These are phyloP conservation scores for Ceyx cyanopectus DNA, from an alignment of 2,113 vertebrate genomes.

Conservation along the genomic window DNA sequence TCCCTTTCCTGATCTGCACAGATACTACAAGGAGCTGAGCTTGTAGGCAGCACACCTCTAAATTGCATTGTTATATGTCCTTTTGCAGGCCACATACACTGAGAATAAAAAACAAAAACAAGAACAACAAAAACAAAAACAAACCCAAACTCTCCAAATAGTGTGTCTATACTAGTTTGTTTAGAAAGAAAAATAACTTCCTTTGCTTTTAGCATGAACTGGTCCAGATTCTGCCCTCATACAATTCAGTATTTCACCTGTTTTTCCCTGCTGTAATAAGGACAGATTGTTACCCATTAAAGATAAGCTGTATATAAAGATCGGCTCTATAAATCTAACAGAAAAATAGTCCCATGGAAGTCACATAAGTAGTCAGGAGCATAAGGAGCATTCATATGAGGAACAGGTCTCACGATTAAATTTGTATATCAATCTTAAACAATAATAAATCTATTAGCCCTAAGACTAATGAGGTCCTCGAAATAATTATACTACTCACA, in stretches of 20 bases:
- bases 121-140: neutral
- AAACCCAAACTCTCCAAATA: neutral
- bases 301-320: neutral
- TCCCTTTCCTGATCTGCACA: constrained; percentile 4
- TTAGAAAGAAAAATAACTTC: neutral
- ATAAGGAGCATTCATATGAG: neutral
- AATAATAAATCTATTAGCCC: neutral
- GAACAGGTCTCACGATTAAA: neutral
- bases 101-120: neutral
- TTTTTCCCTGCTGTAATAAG: neutral
- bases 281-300: neutral
- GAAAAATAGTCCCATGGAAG: neutral
- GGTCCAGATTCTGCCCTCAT: neutral
- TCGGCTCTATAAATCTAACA: neutral
- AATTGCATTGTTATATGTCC: neutral
- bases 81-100: constrained; percentile 6
- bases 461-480: neutral
- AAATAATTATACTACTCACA: neutral
- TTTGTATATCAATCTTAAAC: neutral
- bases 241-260: neutral
- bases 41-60: neutral
- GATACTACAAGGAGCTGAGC: neutral
- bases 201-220: neutral
- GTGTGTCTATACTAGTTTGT: neutral
- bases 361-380: neutral